Evolutionary conservation across 1,140 invertebrate species (phyloP), one percentile per base, ranked within the genome.

Genomic region (Hesperophylax magnus): DNA sequence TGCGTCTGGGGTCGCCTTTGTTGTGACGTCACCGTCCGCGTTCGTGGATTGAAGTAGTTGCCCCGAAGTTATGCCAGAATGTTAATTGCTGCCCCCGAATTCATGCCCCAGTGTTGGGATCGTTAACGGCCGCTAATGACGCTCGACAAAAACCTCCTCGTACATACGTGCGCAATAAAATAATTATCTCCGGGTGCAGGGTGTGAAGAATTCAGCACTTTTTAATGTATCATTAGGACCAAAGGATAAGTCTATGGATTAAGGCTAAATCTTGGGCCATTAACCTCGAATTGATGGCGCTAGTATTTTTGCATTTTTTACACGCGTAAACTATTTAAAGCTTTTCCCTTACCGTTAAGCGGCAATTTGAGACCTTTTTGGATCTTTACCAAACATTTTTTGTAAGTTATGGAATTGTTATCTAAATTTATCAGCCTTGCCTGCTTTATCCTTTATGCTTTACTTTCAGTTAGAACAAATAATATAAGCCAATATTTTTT

Each of bases 1-100:
- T 47, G 39, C 39, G 39, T 47, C 3, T 14, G 11, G 58, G 58
- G 63, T 31, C 17, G 63, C 22, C 27, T 65, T 65, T 65, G 63
- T 65, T 65, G 63, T 65, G 22, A 65, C 63, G 63, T 65, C 63
- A 65, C 22, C 63, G 17, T 20, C n/a, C n/a, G n/a, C 56, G n/a
- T 20, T 20, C 24, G 18, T 61, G 24, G 17, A 14, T 17, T 6
- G 27, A 31, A 65, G 17, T 27, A 31, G 63, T 65, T 65, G 63
- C 27, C 22, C 63, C 17, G 54, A 78, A 83, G 79, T 83, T 83
- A 80, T 80, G 82, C 79, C 60, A 78, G 82, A 83, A 83, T 83
- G 82, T 83, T 83, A 83, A 83, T 83, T 83, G 82, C 82, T 83
- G 82, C 75, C 81, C 82, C 79, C 77, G 71, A 83, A 83, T 81